Base-by-base conservation (phyloP, 2,888 invertebrate species). In the Drosophila emarginata region DNA sequence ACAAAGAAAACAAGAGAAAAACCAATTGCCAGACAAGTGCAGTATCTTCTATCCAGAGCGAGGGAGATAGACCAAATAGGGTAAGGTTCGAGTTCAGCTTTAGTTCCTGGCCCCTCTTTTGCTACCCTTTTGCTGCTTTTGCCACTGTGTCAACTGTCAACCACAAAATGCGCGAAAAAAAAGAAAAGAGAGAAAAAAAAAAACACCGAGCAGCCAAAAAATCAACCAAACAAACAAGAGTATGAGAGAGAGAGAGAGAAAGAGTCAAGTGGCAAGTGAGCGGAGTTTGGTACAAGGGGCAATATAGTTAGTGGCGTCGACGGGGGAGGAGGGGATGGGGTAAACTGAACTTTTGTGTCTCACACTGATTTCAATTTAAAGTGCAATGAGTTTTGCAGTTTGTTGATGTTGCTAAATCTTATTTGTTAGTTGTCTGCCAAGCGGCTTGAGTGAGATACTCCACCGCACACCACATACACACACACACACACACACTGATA, bases 321-420 rank as follows among this genome's bases (percentile, higher is more conserved):
- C 4, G 7, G 18, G 6, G 28, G 6, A 7, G 45, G 11, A 5
- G 0, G 23, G 60, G 56, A 63, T n/a, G n/a, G n/a, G 18, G 15
- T 15, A 40, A 18, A 45, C 60, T 60, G 82, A 77, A 63, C 81
- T 73, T 77, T 68, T 70, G 64, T 69, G 70, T 61, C 67, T 62
- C 72, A 70, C 68, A 69, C 79, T 85, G 86, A 85, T 83, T 85
- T 85, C 80, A 79, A 83, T 83, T 85, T 85, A 82, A 85, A 81
- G 83, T 79, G 83, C 83, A 80, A 72, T 78, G 72, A 74, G 73
- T 81, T 70, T 70, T 77, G 69, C 65, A 74, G 58, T 65, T 65
- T 76, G 68, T 67, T 63, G 61, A 71, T 76, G 70, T 68, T 75
- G 62, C 70, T 69, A 76, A 76, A 82, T 80, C 82, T 80, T 82